Percentiles rank a stretch among this genome's conserved stretches.
phyloP scores from a whole-genome alignment of 2,113 vertebrate species.

The Periophthalmus modestus region DNA sequence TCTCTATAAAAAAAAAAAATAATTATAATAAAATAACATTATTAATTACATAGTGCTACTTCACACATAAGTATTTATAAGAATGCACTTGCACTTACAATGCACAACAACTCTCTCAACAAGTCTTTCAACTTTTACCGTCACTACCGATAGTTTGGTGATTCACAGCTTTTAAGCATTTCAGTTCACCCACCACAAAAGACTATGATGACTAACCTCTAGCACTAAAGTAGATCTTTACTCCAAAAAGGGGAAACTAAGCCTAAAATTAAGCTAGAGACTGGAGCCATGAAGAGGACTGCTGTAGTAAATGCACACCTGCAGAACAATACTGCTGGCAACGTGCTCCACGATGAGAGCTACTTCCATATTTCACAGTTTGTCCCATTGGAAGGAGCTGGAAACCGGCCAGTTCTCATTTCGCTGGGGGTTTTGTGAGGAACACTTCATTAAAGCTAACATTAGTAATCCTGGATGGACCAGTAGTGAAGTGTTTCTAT shows the following conservation, averaged over 20 bases:
- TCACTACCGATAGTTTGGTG: neutral
- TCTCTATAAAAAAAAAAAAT: no score
- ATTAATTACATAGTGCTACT: no score
- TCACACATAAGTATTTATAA: no score
- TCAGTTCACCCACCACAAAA: neutral
- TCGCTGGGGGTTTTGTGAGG: slow-evolving; percentile 7
- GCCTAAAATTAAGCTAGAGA: neutral
- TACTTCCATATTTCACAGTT: slow-evolving; percentile 8
- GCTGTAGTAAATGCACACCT: neutral
- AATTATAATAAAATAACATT: no score
- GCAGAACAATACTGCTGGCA: slow-evolving; percentile 4
- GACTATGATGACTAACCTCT: neutral
- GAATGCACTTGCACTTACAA: no score
- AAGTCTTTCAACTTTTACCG: no score
- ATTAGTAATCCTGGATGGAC: slow-evolving; percentile 10
- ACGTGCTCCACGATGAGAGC: neutral
- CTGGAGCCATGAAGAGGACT: neutral
- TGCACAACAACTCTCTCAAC: no score
- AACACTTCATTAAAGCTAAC: slow-evolving; percentile 10
- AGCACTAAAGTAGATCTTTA: no score
- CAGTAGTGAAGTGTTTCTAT: slow-evolving; percentile 1
- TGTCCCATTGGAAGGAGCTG: neutral
- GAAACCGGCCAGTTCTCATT: slow-evolving; percentile 2
- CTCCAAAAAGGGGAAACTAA: neutral
- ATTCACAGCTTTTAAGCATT: neutral